Evolutionary conservation across 2,888 invertebrate genomes (phyloP), one percentile per base, ranked within the genome.

Genomic region (Drosophila glabriapex): DNA sequence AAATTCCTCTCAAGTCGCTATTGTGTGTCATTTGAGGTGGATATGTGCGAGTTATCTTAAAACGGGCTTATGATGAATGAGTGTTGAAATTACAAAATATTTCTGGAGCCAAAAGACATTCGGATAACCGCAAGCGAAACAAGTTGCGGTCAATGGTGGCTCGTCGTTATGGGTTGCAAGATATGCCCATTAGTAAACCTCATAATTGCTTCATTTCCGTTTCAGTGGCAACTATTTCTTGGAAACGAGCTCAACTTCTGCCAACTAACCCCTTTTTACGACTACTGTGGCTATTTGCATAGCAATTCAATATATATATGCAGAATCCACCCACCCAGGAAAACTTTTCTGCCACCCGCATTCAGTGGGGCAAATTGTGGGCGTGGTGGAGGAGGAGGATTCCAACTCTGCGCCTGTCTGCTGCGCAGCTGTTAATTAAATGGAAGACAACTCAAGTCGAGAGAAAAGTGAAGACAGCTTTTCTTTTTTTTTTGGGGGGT

Each of bases 191-290:
- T 93, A 93, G 92, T 86, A 83, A 86, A 91, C 92, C 92, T 90
- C 88, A 92, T 92, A 93, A 93, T 92, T 92, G 91, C 92, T 93
- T 92, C 87, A 93, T 93, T 90, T 82, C 64, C 87, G 92, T 93
- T 90, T 82, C 64, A 59, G 50, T 64, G 50, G 22, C 65, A 82
- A 80, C 80, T 78, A 80, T 82, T 80, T 78, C 67, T 73, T 49
- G 58, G 73, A 83, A 25, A 73, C 70, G 73, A 66, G 73, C 64
- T 33, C 46, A 77, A 80, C 67, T 80, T 19, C 37, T 7, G 19
- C 29, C 14, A 68, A 59, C 29, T 46, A 37, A 43, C 74, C 68
- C 70, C 77, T 77, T 68, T 79, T 73, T 59, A 82, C 67, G 76
- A 72, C 72, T 53, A 19, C 31, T 35, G n/a, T 12, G 39, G 33